A percentile compares a stretch with the other conserved stretches of the same genome.
Conservation (phyloP, 1,140 invertebrate species). For the Phortica variegata region DNA sequence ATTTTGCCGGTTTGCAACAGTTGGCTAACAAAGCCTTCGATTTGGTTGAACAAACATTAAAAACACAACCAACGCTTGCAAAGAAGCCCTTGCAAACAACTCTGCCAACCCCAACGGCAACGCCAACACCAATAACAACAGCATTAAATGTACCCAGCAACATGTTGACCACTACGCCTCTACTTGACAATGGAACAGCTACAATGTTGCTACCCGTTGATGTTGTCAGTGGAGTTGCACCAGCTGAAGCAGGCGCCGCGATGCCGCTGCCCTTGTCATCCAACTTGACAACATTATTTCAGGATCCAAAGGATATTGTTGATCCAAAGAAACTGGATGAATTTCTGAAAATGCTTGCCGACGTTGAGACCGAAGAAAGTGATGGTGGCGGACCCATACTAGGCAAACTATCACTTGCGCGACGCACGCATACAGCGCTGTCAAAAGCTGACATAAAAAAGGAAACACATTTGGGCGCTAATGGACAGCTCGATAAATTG, state of each 20-base stretch:
- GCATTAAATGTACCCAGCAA: not conserved
- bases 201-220: slow-evolving; percentile 2
- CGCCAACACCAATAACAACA: not conserved
- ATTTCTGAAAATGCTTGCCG: slow-evolving; percentile 59
- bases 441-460: slow-evolving; percentile 55
- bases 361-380: slow-evolving; percentile 66
- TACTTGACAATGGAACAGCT: not conserved
- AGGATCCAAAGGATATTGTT: slow-evolving; percentile 52
- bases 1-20: slow-evolving; percentile 55
- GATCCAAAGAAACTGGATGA: slow-evolving; percentile 58
- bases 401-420: slow-evolving; percentile 62
- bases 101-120: slow-evolving; percentile 1
- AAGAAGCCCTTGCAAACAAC: slow-evolving; percentile 4
- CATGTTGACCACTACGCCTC: not conserved
- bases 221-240: not conserved
- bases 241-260: slow-evolving; percentile 6
- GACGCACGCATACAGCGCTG: slow-evolving; percentile 63
- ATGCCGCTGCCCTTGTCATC: slow-evolving; percentile 25
- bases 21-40: slow-evolving; percentile 60
- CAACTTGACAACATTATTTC: slow-evolving; percentile 44
- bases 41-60: slow-evolving; percentile 48
- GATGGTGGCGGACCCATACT: slow-evolving; percentile 63
- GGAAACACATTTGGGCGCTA: slow-evolving; percentile 30
- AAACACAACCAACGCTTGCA: slow-evolving; percentile 30
- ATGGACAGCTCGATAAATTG: slow-evolving; percentile 18